These are phyloP conservation scores for Pteria penguin DNA, from an alignment of 2,888 invertebrate genomes.

Conservation along the genomic window DNA sequence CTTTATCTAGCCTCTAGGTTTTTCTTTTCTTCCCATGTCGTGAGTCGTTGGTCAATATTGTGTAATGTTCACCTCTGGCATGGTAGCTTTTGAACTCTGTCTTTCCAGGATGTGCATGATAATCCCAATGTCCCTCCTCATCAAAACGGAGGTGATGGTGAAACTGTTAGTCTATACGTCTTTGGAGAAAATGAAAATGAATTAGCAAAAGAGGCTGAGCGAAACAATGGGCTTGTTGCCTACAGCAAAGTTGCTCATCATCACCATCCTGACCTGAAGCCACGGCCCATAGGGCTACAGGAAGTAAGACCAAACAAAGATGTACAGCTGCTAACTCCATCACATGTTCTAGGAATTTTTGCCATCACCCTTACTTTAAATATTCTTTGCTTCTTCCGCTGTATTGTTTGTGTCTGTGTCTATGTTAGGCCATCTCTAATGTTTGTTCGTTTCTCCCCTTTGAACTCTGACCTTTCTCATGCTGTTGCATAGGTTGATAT, in stretches of 20 bases:
- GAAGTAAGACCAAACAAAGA: constrained; percentile 58
- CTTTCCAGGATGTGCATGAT: constrained; percentile 30
- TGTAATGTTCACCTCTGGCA: not conserved
- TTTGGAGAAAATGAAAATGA: constrained; percentile 76
- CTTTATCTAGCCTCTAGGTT: no score
- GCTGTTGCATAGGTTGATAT: no score
- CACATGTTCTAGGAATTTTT: not conserved
- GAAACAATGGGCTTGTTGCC: constrained; percentile 66
- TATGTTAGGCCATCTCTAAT: not conserved
- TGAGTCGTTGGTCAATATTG: no score
- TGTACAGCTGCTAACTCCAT: no score
- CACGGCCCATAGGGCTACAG: constrained; percentile 42
- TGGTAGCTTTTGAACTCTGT: constrained; percentile 10
- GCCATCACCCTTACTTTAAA: not conserved
- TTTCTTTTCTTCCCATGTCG: no score
- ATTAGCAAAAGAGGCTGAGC: constrained; percentile 67
- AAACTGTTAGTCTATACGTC: constrained; percentile 75
- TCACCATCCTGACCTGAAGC: constrained; percentile 63
- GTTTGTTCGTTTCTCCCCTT: not conserved
- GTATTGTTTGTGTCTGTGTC: not conserved
- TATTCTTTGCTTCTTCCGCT: not conserved
- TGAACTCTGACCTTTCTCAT: no score
- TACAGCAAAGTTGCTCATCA: constrained; percentile 68
- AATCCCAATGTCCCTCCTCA: not conserved
- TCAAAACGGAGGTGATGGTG: constrained; percentile 57